Base-by-base conservation (phyloP, 2,113 vertebrate species). In the Indicator indicator region DNA sequence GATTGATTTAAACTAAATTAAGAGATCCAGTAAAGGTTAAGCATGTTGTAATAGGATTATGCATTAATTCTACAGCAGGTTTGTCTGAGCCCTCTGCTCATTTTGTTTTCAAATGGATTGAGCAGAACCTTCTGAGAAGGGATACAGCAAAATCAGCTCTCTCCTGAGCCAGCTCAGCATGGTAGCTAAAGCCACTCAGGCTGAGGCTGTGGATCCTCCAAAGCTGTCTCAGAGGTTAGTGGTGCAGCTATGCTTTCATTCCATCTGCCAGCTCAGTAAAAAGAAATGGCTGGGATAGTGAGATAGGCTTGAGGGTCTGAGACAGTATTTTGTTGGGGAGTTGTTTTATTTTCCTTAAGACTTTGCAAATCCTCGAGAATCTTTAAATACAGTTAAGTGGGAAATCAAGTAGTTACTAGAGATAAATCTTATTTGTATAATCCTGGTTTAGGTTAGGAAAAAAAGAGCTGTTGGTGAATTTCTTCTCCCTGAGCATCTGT, bases 401-500 rank as follows among this genome's bases (percentile, higher is more conserved):
- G 52, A 86, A 90, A 91, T 81, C 11, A 85, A 93, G 76, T 11
- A 77, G 71, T 73, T 92, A 76, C 20, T 62, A 46, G 17, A 89
- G 69, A 81, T 78, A 92, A 92, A 11, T 18, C 7, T 94, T 74
- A 36, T 33, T 91, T 85, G 40, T 69, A 56, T 62, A 95, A 95
- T 88, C 54, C 68, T 50, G 40, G 13, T 81, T 95, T 87, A 85
- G 24, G 10, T 72, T 64, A 32, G 24, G 11, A 42, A 58, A 36
- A 48, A 40, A 73, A 36, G 36, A 46, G 1, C 13, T 76, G 33
- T 14, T 3, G 5, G 58, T 77, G 56, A 87, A 94, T 78, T 89
- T 91, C n/a, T 86, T 89, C 86, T 88, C 32, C 36, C 21, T 69
- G 44, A 94, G 52, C 91, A 83, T 94, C 87, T 96, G 89, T 62